phyloP scores from a whole-genome alignment of 2,113 vertebrate genomes.

The Myodes glareolus region DNA sequence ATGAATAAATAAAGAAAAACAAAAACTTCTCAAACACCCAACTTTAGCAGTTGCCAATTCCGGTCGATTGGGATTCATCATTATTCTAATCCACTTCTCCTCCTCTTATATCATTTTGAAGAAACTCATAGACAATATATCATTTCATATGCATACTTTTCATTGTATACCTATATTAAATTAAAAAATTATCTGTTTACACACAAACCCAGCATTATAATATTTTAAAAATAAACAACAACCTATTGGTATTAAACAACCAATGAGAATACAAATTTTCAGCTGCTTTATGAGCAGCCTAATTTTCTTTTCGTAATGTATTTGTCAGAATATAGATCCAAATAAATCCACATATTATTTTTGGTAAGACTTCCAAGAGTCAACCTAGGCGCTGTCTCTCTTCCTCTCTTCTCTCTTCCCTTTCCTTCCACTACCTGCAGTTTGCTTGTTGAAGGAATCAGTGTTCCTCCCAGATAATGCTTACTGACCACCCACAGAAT shows the following conservation, averaged over 20 bases:
- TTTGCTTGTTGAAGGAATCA: background rate
- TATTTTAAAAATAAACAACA: constrained; percentile 33
- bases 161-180: background rate
- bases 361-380: background rate
- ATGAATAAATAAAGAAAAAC: background rate
- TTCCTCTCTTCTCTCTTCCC: background rate
- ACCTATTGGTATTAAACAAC: background rate
- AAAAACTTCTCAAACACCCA: background rate
- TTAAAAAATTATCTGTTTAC: background rate
- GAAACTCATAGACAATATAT: background rate
- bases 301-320: background rate
- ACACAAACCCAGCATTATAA: background rate
- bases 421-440: background rate
- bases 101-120: background rate
- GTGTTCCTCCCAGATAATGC: background rate
- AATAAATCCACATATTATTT: background rate
- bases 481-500: background rate
- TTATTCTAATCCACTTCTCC: background rate
- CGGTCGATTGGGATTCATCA: background rate
- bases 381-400: background rate
- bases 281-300: background rate
- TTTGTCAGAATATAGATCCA: constrained; percentile 11
- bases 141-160: background rate
- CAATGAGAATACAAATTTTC: constrained; percentile 11
- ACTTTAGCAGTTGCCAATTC: background rate